Conservation (phyloP, 2,888 invertebrate species). For the Phasia obesa region DNA sequence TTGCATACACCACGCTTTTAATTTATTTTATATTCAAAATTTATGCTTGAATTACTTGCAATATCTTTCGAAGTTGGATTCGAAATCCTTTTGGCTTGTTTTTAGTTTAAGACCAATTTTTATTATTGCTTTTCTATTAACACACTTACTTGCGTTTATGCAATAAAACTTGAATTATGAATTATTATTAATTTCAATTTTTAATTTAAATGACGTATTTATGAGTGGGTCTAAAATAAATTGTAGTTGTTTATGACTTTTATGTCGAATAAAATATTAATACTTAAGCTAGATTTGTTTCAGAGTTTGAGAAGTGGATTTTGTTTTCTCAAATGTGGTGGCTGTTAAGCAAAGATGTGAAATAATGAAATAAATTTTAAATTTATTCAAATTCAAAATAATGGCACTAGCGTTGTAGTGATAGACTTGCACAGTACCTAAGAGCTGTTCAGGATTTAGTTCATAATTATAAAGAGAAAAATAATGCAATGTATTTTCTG, state of each 20-base stretch:
- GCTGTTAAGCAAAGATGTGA: not conserved
- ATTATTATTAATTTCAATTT: slow-evolving; percentile 17
- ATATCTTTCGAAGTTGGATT: not conserved
- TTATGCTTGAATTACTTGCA: not conserved
- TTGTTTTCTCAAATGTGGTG: not conserved
- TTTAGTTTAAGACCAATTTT: slow-evolving; percentile 17
- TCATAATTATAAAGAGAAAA: no score
- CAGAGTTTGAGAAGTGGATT: not conserved
- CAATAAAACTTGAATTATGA: slow-evolving; percentile 47
- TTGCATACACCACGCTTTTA: not conserved
- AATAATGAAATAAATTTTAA: not conserved
- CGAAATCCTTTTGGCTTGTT: slow-evolving; percentile 38
- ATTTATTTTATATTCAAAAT: not conserved
- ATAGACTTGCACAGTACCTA: no score
- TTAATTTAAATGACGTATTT: slow-evolving; percentile 13
- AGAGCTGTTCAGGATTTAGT: no score
- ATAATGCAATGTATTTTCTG: no score
- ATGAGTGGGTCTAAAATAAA: slow-evolving; percentile 24
- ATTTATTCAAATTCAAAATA: no score
- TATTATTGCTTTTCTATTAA: slow-evolving; percentile 2
- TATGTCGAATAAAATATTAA: not conserved
- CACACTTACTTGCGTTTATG: not conserved
- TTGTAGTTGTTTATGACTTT: slow-evolving; percentile 17
- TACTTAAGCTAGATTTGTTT: not conserved
- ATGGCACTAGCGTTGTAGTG: no score